phyloP scores from a whole-genome alignment of 2,888 invertebrate genomes.

The Drosophila affinis region DNA sequence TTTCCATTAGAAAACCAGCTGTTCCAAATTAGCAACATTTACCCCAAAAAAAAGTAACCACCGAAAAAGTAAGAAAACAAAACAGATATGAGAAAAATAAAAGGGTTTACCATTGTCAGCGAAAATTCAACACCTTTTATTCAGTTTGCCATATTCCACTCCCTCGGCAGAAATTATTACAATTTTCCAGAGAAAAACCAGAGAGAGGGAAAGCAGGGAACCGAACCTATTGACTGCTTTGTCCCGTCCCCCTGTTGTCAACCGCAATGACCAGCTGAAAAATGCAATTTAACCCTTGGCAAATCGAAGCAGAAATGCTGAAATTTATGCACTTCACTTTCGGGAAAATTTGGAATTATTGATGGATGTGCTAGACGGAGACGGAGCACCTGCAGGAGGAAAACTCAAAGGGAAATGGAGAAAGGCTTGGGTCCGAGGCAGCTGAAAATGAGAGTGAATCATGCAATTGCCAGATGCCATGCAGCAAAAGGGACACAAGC shows the following conservation, averaged over 20 bases:
- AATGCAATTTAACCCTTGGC: slow-evolving; percentile 41
- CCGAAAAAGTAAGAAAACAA: slow-evolving; percentile 5
- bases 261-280: slow-evolving; percentile 67
- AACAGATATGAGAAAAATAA: slow-evolving; percentile 11
- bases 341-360: slow-evolving; percentile 43
- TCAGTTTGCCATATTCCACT: slow-evolving; percentile 14
- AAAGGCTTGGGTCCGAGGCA: slow-evolving; percentile 28
- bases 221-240: slow-evolving; percentile 36
- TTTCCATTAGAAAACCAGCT: slow-evolving; percentile 43
- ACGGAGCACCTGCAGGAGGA: slow-evolving; percentile 62
- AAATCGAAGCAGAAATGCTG: slow-evolving; percentile 45
- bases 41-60: slow-evolving; percentile 27
- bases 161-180: slow-evolving; percentile 39
- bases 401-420: slow-evolving; percentile 29
- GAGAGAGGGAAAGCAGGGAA: slow-evolving; percentile 17
- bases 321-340: slow-evolving; percentile 65
- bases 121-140: slow-evolving; percentile 57
- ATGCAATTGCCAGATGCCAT: slow-evolving; percentile 45
- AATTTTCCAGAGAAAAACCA: slow-evolving; percentile 41
- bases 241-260: slow-evolving; percentile 41
- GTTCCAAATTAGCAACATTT: slow-evolving; percentile 35
- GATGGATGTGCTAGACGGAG: slow-evolving; percentile 57
- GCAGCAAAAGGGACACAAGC: slow-evolving; percentile 26
- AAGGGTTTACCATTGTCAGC: slow-evolving; percentile 47
- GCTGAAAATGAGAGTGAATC: slow-evolving; percentile 43